These are phyloP conservation scores for Cantharis rufa DNA, from an alignment of 2,888 invertebrate species.

Conservation along the genomic window DNA sequence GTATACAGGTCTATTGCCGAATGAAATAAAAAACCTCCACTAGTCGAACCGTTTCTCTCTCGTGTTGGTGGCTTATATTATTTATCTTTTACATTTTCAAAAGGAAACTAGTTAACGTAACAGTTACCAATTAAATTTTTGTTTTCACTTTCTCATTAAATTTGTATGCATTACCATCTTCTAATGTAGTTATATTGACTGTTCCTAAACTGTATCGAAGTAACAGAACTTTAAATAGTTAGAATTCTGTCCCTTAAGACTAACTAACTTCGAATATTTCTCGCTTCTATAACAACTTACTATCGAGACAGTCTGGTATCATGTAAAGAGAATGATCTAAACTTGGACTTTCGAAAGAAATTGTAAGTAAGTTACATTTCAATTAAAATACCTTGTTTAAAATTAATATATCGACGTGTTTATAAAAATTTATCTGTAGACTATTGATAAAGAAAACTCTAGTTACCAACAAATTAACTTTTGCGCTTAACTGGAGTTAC, in stretches of 20 bases:
- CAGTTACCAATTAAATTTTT: neutral
- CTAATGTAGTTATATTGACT: neutral
- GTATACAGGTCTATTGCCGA: neutral
- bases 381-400: no score
- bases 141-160: neutral
- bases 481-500: neutral
- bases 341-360: neutral
- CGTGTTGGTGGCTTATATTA: no score
- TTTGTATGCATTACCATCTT: neutral
- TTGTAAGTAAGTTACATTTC: no score
- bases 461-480: neutral
- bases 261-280: neutral
- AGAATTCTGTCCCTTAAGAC: neutral
- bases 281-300: neutral
- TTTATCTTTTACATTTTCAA: no score
- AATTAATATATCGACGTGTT: no score
- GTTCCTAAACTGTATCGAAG: neutral
- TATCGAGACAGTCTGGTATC: neutral
- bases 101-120: neutral
- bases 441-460: neutral
- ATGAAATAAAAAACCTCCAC: neutral
- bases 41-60: no score
- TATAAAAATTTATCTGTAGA: neutral
- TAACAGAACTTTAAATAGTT: neutral
- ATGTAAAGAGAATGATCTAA: neutral